Evolutionary conservation across 2,888 invertebrate species (phyloP).

Genomic region (Nemoura dubitans): DNA sequence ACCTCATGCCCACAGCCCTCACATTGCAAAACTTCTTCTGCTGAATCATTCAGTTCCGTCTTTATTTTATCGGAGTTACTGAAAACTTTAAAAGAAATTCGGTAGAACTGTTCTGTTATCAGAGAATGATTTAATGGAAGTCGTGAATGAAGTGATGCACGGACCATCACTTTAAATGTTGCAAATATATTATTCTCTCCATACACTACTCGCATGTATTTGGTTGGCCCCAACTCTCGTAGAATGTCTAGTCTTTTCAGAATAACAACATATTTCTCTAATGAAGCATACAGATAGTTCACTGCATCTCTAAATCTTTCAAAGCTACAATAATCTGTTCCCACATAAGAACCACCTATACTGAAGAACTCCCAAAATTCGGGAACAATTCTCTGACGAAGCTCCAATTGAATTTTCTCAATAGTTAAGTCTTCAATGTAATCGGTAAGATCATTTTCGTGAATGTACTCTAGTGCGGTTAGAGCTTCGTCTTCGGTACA

Average conservation of each 20-base stretch:
- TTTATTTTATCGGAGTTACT: slow-evolving; percentile 57
- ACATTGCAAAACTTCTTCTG: slow-evolving; percentile 71
- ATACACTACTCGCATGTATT: slow-evolving; percentile 63
- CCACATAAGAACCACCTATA: slow-evolving; percentile 29
- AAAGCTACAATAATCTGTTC: slow-evolving; percentile 64
- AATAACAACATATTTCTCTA: slow-evolving; percentile 66
- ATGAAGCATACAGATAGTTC: slow-evolving; percentile 68
- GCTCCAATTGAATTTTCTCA: slow-evolving; percentile 66
- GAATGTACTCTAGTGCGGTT: slow-evolving; percentile 36
- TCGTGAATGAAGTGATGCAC: slow-evolving; percentile 74
- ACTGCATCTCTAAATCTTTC: slow-evolving; percentile 74
- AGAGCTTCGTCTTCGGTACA: slow-evolving; percentile 36
- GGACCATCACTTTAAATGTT: slow-evolving; percentile 72
- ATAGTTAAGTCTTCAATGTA: slow-evolving; percentile 59
- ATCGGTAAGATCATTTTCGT: slow-evolving; percentile 8
- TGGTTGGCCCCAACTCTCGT: slow-evolving; percentile 60
- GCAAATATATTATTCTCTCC: slow-evolving; percentile 65
- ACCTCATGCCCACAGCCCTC: slow-evolving; percentile 75
- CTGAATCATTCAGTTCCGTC: slow-evolving; percentile 61
- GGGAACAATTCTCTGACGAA: slow-evolving; percentile 69
- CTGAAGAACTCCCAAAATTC: slow-evolving; percentile 73
- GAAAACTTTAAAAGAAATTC: slow-evolving; percentile 79
- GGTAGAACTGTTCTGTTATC: slow-evolving; percentile 79
- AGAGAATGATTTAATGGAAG: slow-evolving; percentile 74
- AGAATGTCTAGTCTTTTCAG: slow-evolving; percentile 67